Base-by-base conservation (phyloP, 2,113 vertebrate genomes). In the Pollachius pollachius region DNA sequence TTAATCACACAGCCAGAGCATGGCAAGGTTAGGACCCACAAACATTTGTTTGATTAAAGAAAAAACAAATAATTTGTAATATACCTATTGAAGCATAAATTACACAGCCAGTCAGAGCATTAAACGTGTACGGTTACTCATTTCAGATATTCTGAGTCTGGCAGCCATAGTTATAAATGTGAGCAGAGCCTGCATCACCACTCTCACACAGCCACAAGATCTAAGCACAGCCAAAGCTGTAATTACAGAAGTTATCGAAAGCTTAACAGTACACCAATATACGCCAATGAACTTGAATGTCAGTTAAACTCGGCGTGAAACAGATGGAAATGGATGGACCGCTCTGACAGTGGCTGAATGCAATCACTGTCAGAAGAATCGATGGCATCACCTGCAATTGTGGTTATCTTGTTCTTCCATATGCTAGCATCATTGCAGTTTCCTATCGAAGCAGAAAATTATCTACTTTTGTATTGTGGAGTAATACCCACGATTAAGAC, bases 181-280 rank as follows among this genome's bases (percentile, higher is more conserved):
- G 41, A 48, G 41, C 41, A 48, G 77, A 54, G 75, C 70, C 61
- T 59, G 37, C 52, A 73, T 64, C 5, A 2, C 52, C 72, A 71
- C 82, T 74, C 34, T 69, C 65, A 83, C 71, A 75, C 84, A 85
- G 73, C 74, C 87, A 75, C 62, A 68, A 62, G 66, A 70, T 84
- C 69, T 77, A 80, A 78, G 80, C 81, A 84, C 72, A 68, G 74
- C 75, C 62, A 69, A 78, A 73, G 65, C 74, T 86, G 86, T 88
- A 91, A 91, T 91, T 90, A 90, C 79, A 84, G 82, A 67, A 85
- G 78, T 81, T 71, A 81, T 84, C 78, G 87, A 89, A 85, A 87
- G 85, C 79, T 86, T 81, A 90, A 89, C 72, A 82, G 88, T 79
- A 83, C 77, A 77, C 78, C 63, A 73, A 84, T 72, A 67, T 68